Evolutionary conservation across 2,888 invertebrate genomes (phyloP), one percentile per base, ranked within the genome.

Genomic region (Calameuta pallipes): DNA sequence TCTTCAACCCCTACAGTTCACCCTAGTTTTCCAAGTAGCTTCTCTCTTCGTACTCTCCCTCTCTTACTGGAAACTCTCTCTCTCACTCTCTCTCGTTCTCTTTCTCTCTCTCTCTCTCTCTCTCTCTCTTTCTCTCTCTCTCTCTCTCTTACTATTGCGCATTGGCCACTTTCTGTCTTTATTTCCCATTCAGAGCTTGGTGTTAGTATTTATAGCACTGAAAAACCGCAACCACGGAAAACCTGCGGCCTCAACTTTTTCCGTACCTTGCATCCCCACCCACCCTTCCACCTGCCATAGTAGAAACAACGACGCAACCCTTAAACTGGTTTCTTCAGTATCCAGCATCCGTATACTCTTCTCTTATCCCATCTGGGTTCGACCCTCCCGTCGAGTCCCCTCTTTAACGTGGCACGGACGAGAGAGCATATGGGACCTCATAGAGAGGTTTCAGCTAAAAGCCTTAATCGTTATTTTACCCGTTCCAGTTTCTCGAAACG

Each of bases 151-250:
- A 31, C 30, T 76, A 74, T 76, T 75, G 71, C 76, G 31, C 76
- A 76, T 78, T 56, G 75, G 75, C 74, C 68, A 13, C 23, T 74
- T 69, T 15, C 13, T 33, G 31, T 75, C 73, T 68, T 76, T 73
- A 71, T 73, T 69, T 75, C 35, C 31, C 73, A 73, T 79, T 78
- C 78, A 69, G 33, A 9, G n/a, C 70, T 71, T 80, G 81, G 86
- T 87, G 87, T 88, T 86, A 83, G 87, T 88, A 89, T 88, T 88
- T 87, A 88, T 87, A 83, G 84, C 83, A 69, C 76, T 74, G 83
- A 82, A 82, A 79, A 86, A 84, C 82, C 81, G 82, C 85, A 81
- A 79, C 83, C 80, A 78, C 80, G 84, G 83, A 80, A 83, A 85
- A 85, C 81, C 85, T 83, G 87, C 85, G 23, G 23, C 41, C 23